phyloP scores from a whole-genome alignment of 2,113 vertebrate species.

The Hippoglossus stenolepis region DNA sequence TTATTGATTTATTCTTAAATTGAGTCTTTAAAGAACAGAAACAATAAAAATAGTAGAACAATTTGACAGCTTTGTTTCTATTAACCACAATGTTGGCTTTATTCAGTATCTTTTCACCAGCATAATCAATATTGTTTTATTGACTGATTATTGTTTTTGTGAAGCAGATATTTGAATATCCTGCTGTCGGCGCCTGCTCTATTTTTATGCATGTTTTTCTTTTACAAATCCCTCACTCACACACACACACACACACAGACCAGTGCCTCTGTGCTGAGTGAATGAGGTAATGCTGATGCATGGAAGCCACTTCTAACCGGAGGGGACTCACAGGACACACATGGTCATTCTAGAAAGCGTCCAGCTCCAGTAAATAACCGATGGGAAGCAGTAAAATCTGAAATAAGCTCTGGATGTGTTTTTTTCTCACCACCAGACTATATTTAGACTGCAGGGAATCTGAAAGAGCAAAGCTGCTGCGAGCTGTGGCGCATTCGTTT shows the following conservation, averaged over 20 bases:
- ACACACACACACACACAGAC: slow-evolving; percentile 46
- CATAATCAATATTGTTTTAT: neutral
- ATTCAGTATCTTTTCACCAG: too few species aligned
- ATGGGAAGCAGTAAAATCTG: slow-evolving; percentile 11
- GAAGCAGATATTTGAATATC: neutral
- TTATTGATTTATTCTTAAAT: neutral
- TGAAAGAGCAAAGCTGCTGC: slow-evolving; percentile 47
- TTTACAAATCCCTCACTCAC: slow-evolving; percentile 37
- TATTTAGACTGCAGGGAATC: slow-evolving; percentile 57
- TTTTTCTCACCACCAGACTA: slow-evolving; percentile 19
- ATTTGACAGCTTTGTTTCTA: too few species aligned
- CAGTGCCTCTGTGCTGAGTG: slow-evolving; percentile 55
- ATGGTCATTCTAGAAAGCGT: slow-evolving; percentile 32
- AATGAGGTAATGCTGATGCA: slow-evolving; percentile 80
- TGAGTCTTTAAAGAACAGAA: neutral
- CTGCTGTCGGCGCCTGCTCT: neutral
- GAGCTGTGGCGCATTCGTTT: slow-evolving; percentile 53
- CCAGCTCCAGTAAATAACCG: neutral
- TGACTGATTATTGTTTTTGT: neutral
- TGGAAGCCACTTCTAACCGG: slow-evolving; percentile 60
- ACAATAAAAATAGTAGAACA: neutral
- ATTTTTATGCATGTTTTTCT: slow-evolving; percentile 22
- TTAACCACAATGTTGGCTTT: too few species aligned
- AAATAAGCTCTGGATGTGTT: slow-evolving; percentile 4
- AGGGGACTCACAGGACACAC: slow-evolving; percentile 52